Base-by-base conservation (phyloP, 1,140 invertebrate species). In the Drosophila seguyi region DNA sequence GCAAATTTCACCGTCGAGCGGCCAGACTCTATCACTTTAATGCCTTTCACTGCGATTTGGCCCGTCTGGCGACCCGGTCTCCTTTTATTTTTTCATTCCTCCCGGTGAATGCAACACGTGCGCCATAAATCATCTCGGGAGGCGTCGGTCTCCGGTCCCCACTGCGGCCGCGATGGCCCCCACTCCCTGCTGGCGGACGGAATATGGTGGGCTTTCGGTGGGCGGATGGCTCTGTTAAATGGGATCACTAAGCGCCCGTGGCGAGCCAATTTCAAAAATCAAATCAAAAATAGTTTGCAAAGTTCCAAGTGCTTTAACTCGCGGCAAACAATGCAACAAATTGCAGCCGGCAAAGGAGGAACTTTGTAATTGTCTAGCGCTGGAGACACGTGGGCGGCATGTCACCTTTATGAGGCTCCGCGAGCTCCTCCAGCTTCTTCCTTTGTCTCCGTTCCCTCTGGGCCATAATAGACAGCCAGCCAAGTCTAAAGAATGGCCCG, bases 261-360 rank as follows among this genome's bases (percentile, higher is more conserved):
- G 76, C 74, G 66, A 79, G 69, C 80, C 69, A 83, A 88, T 85
- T 90, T 85, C 85, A 90, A 75, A 90, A 90, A 90, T 90, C 86
- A 90, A 90, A 90, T 90, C 85, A 90, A 85, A 90, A 90, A 90
- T 90, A 81, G 85, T 90, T 90, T 87, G 42, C 71, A 75, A 90
- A 90, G 62, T 90, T 90, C 63, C 85, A 90, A 90, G 85, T 76
- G 85, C 86, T 79, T 90, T 81, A 84, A 75, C 87, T 81, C 58
- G 53, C 81, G 81, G 80, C 85, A 90, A 90, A 90, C 85, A 90
- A 84, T 90, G 85, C 85, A 90, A 90, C 85, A 90, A 90, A 90
- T 90, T 90, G 78, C 85, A 85, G 73, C n/a, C 68, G 52, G 55
- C 75, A 58, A 80, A 84, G 81, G 85, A 85, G 78, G 56, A 90